Evolutionary conservation across 2,797 vertebrate species (phyloP), one percentile per base, ranked within the genome.

Genomic region (Nyctibius grandis): DNA sequence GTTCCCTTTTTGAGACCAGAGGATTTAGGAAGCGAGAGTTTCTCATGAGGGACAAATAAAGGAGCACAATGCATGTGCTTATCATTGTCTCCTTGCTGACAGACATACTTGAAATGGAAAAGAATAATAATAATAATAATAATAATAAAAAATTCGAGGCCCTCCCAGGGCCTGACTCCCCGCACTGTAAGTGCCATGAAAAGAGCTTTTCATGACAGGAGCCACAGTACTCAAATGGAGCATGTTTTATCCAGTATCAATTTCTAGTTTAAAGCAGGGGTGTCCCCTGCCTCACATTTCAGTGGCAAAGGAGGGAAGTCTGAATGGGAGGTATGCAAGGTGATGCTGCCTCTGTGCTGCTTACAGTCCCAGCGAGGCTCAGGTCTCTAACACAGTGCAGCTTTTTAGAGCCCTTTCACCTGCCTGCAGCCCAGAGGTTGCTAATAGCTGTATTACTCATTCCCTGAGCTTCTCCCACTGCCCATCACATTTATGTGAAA

Each of bases 1-100:
- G 70, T 33, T 75, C 51, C 47, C 19, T 64, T 79, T 94, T 44
- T 59, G 50, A 90, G 70, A 89, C 45, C 25, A 47, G n/a, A 23
- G 10, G 12, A 6, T 29, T 88, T 64, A 28, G 59, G 4, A 85
- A 95, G 42, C 0, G 0, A 42, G 56, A 82, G 45, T 88, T 96
- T 96, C 91, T 96, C 87, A 81, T 72, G 47, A 31, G 0, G 1
- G 68, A 88, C 38, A 72, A 83, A 69, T 36, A 81, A 79, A 64
- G 16, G 80, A 84, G 77, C 74, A 94, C 92, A 94, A 89, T 91
- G 53, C 73, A 42, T 53, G 42, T 54, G 61, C 48, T 85, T 63
- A 29, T 74, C 61, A 9, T 61, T 93, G 72, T 88, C 61, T 85
- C 59, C 59, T 82, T 91, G 93, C 67, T 93, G 95, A 97, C 87